These are phyloP conservation scores for Enteromius anoplus DNA, from an alignment of 2,797 vertebrate genomes.

Conservation along the genomic window DNA sequence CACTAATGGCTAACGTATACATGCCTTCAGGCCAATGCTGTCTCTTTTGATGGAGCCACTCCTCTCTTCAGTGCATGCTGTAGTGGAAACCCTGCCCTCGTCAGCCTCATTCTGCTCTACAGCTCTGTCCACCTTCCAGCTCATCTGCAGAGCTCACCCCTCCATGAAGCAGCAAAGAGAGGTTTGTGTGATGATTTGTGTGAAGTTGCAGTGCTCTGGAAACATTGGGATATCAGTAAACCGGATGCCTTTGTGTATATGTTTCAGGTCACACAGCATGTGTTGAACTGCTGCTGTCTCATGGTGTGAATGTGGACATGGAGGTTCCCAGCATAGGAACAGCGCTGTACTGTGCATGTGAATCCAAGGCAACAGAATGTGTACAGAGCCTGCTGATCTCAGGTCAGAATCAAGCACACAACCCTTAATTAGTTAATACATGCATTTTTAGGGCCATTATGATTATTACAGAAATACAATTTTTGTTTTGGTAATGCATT, in stretches of 20 bases:
- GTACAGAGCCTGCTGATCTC: conserved; percentile 84
- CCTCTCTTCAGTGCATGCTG: conserved; percentile 89
- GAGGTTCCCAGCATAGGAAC: conserved; percentile 82
- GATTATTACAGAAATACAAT: background rate
- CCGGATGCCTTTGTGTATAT: background rate
- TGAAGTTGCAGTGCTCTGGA: background rate
- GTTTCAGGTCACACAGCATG: conserved; percentile 80
- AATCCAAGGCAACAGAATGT: conserved; percentile 75
- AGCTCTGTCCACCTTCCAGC: conserved; percentile 71
- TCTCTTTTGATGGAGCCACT: conserved; percentile 83
- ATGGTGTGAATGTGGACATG: conserved; percentile 81
- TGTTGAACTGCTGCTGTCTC: conserved; percentile 87
- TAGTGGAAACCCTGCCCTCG: conserved; percentile 84
- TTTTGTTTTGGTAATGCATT: background rate
- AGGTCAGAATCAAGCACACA: conserved; percentile 73
- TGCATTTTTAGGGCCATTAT: background rate
- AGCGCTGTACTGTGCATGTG: conserved; percentile 85
- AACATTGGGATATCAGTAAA: background rate
- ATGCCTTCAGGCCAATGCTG: conserved; percentile 77
- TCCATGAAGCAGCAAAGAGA: conserved; percentile 86
- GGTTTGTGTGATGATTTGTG: conserved; percentile 67
- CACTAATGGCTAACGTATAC: background rate
- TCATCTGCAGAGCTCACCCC: conserved; percentile 76
- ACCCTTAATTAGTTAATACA: no score
- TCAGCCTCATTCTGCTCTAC: conserved; percentile 81